These are phyloP conservation scores for Bovichtus variegatus DNA, from an alignment of 2,797 vertebrate genomes.

Conservation along the genomic window DNA sequence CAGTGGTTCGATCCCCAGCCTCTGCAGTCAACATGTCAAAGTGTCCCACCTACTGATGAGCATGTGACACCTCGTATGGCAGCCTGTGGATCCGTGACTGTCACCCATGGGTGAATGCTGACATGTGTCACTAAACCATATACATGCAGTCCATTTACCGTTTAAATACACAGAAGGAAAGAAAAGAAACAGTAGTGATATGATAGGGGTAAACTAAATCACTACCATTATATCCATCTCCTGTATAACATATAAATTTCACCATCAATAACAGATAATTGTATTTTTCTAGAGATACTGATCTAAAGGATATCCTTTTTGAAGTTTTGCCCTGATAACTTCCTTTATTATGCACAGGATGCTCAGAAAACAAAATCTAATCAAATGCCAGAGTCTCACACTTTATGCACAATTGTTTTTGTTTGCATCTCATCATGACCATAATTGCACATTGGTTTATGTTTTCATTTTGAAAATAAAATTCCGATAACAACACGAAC, in stretches of 20 bases:
- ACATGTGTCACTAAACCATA: too few species aligned
- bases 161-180: not conserved
- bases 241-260: not conserved
- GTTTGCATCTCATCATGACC: not conserved
- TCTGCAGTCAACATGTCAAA: too few species aligned
- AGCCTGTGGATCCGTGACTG: too few species aligned
- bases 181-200: not conserved
- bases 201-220: not conserved
- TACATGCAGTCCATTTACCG: too few species aligned
- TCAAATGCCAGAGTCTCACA: not conserved
- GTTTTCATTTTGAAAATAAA: not conserved
- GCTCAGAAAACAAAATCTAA: not conserved
- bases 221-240: not conserved
- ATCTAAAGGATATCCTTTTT: conserved; percentile 56
- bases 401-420: not conserved
- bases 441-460: not conserved
- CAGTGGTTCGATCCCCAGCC: too few species aligned
- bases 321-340: conserved; percentile 22
- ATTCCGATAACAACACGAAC: not conserved
- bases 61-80: too few species aligned
- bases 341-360: conserved; percentile 49
- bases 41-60: too few species aligned
- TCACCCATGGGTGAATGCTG: too few species aligned
- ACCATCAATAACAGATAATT: not conserved
- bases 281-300: conserved; percentile 29